A percentile compares a stretch with the other conserved stretches of the same genome.
Conservation (phyloP, 1,140 invertebrate genomes). For the Lineus longissimus region DNA sequence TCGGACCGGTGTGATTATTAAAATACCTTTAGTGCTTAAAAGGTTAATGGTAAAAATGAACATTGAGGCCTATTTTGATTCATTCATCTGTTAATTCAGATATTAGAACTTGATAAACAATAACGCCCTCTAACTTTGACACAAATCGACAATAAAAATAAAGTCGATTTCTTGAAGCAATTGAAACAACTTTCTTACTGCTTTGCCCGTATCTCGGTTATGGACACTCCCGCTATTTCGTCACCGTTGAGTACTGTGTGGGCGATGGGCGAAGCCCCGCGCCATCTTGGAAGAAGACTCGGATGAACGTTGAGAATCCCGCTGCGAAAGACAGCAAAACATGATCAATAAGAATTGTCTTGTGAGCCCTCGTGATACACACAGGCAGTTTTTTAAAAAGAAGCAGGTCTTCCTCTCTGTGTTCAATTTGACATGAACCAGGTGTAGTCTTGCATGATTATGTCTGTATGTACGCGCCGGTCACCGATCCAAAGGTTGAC, state of each 20-base stretch:
- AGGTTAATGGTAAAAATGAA: no score
- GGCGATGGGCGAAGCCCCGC: slow-evolving; percentile 84
- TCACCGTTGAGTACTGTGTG: slow-evolving; percentile 83
- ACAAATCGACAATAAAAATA: no score
- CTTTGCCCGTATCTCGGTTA: slow-evolving; percentile 83
- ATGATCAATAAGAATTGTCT: background rate
- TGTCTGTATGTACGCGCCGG: no score
- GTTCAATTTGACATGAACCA: background rate
- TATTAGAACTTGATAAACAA: no score
- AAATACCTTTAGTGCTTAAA: no score
- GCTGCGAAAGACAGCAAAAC: slow-evolving; percentile 61
- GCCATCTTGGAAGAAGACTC: slow-evolving; percentile 85
- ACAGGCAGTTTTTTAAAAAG: background rate
- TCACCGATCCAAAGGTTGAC: no score
- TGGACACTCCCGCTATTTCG: slow-evolving; percentile 73
- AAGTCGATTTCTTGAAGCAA: no score
- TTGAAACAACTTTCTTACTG: slow-evolving; percentile 52
- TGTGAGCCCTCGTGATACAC: background rate
- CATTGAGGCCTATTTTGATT: no score
- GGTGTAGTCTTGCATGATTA: no score
- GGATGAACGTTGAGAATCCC: slow-evolving; percentile 73
- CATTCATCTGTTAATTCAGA: no score
- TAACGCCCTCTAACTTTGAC: no score
- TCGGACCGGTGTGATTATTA: no score
- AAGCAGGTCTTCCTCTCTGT: background rate